Base-by-base conservation (phyloP, 2,113 vertebrate species). In the Sinocyclocheilus maitianheensis region DNA sequence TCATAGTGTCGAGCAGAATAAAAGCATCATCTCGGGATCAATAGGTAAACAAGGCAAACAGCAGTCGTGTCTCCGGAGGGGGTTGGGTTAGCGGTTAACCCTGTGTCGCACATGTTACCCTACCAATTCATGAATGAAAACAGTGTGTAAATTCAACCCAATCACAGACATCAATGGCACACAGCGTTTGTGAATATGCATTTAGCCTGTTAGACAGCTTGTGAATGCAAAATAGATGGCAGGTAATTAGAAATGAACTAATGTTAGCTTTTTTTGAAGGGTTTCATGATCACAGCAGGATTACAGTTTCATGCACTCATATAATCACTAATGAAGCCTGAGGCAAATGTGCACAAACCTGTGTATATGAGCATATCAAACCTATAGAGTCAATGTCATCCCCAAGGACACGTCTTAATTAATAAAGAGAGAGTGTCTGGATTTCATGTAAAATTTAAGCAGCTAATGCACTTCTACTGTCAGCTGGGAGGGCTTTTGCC, bases 331-430 rank as follows among this genome's bases (percentile, higher is more conserved):
- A 62, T 60, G 40, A 34, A 81, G 40, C 58, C 77, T 30, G 53
- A 81, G 40, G 63, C 46, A n/a, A 34, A 37, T 84, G 43, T 43
- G 58, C 58, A 60, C 20, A 62, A 48, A 85, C 12, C 34, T 46
- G 43, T 43, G 43, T 43, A 43, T 43, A 37, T 16, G 55, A 62
- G 2, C 22, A 81, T 46, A 79, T 62, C 65, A 90, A 83, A 91
- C 86, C 85, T 86, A 91, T 87, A 85, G 86, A 88, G 67, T 77
- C 91, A 94, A 94, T 93, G 93, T 93, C 92, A 93, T 90, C 88
- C 80, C 91, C 83, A 95, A 94, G 92, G 93, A 83, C 93, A 92
- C 81, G 46, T 86, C 80, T 88, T 90, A 84, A 90, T 90, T 87
- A 89, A 88, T 85, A 91, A 90, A 72, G 84, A 86, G 46, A 89